Evolutionary conservation across 2,797 vertebrate genomes (phyloP).

Genomic region (Gymnothorax reevesii): DNA sequence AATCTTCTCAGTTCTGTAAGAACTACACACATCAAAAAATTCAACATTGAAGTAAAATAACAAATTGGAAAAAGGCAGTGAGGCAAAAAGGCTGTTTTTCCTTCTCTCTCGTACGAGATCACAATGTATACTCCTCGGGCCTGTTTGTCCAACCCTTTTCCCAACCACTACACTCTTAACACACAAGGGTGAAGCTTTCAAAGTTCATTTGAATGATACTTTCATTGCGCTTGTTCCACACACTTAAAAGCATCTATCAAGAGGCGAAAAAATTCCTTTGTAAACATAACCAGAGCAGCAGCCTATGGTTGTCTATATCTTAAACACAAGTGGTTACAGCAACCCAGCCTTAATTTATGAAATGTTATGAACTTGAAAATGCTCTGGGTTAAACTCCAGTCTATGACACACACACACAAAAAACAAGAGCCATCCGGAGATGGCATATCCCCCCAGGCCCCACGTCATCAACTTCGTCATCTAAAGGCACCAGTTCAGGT

Average conservation of each 20-base stretch:
- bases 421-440: too few species aligned
- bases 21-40: not conserved
- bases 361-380: not conserved
- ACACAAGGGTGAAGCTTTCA: conserved; percentile 3
- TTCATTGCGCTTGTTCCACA: not conserved
- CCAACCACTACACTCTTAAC: not conserved
- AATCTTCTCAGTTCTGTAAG: not conserved
- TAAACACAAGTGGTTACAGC: not conserved
- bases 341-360: not conserved
- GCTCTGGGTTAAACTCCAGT: not conserved
- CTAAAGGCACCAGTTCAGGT: too few species aligned
- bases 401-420: not conserved
- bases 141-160: not conserved
- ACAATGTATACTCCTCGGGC: not conserved
- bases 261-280: not conserved
- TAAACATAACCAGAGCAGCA: not conserved
- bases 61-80: not conserved
- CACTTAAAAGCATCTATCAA: not conserved
- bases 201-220: not conserved
- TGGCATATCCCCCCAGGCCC: too few species aligned
- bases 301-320: not conserved
- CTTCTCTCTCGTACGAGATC: conserved; percentile 5
- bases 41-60: not conserved
- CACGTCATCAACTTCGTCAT: too few species aligned
- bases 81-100: not conserved